These are phyloP conservation scores for Trinorchestia longiramus DNA, from an alignment of 1,140 invertebrate genomes.

Conservation along the genomic window DNA sequence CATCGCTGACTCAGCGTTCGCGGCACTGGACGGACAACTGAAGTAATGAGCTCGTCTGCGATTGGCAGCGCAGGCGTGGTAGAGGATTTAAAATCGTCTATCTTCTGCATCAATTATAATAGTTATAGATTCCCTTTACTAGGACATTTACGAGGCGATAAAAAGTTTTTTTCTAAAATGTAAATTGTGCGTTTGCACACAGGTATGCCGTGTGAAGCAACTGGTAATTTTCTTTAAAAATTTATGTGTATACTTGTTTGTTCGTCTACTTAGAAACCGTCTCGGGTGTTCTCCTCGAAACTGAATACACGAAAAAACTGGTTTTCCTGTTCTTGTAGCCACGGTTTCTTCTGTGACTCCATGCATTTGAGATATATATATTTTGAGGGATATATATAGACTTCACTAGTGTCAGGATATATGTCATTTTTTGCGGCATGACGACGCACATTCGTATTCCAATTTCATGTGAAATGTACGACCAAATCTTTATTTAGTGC, in stretches of 20 bases:
- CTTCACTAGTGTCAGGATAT: background rate
- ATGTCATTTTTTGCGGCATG: background rate
- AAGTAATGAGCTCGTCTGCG: background rate
- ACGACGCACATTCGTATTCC: background rate
- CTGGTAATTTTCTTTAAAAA: no score
- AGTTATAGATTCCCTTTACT: background rate
- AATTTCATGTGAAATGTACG: background rate
- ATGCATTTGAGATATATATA: background rate
- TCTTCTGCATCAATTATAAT: background rate
- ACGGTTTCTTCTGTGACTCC: background rate
- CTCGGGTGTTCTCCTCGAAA: constrained; percentile 26
- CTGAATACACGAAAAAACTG: background rate
- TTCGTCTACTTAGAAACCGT: background rate
- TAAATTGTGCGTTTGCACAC: no score
- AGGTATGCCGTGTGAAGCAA: background rate
- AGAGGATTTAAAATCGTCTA: background rate
- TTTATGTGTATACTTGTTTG: no score
- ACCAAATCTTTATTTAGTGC: background rate
- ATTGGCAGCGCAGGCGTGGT: background rate
- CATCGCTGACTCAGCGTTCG: background rate
- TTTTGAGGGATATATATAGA: background rate
- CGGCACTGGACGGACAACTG: background rate
- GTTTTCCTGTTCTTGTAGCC: background rate
- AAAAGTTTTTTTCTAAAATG: background rate
- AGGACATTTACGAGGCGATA: background rate